Conservation (phyloP, 2,113 vertebrate genomes). For the human region GRCh38 chr20:18232001-18232500, state of each 20-base stretch:
- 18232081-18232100: neutral
- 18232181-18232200: neutral
- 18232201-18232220: neutral
- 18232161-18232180: neutral
- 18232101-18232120: neutral
- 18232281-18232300: neutral
- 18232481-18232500: too few species aligned
- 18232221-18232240: neutral
- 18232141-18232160: neutral
- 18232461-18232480: too few species aligned
- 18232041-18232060: neutral
- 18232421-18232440: neutral
- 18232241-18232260: neutral
- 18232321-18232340: neutral
- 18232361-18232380: too few species aligned
- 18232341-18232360: neutral
- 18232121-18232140: neutral
- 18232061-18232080: neutral
- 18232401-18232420: neutral
- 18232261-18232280: neutral
- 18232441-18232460: neutral
- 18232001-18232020: neutral
- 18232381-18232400: neutral
- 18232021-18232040: neutral
- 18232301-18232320: too few species aligned